Evolutionary conservation across 53 echinoderm and acorn worm species (phyloP).

Genomic region (Holothuria scabra): DNA sequence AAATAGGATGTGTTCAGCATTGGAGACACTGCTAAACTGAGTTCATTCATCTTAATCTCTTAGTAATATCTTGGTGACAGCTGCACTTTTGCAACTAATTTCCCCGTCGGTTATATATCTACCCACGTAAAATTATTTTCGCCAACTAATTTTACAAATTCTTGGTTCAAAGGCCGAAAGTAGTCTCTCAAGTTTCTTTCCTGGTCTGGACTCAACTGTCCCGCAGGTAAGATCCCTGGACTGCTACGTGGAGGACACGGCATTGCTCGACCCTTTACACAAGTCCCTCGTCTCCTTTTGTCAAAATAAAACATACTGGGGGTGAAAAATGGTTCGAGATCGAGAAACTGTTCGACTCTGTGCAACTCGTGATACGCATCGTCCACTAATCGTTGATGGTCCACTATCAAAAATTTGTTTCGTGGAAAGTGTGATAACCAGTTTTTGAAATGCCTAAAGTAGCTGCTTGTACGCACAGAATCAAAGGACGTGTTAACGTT

Average conservation of each 20-base stretch:
- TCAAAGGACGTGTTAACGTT: slow-evolving; percentile 39
- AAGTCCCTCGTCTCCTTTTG: slow-evolving; percentile 27
- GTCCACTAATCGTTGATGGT: slow-evolving; percentile 52
- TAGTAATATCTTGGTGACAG: no score
- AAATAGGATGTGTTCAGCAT: no score
- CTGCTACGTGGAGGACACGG: slow-evolving; percentile 80
- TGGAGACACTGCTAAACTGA: no score
- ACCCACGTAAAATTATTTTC: slow-evolving; percentile 75
- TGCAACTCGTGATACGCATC: slow-evolving; percentile 61
- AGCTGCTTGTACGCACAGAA: slow-evolving; percentile 55
- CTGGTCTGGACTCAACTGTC: slow-evolving; percentile 50
- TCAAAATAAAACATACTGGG: slow-evolving; percentile 65
- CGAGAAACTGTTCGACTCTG: slow-evolving; percentile 64
- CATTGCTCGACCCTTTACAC: slow-evolving; percentile 16
- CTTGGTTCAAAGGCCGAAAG: slow-evolving; percentile 81
- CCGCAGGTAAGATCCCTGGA: slow-evolving; percentile 83
- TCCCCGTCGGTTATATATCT: background rate
- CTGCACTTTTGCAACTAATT: no score
- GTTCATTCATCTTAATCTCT: no score
- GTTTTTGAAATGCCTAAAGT: slow-evolving; percentile 66
- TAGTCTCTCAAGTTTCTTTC: slow-evolving; percentile 76
- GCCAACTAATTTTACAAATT: slow-evolving; percentile 70
- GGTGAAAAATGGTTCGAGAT: slow-evolving; percentile 50
- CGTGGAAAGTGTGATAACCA: slow-evolving; percentile 72
- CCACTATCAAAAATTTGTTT: slow-evolving; percentile 58